Base-by-base conservation (phyloP, 2,888 invertebrate genomes). In the Taphrorychus bicolor region DNA sequence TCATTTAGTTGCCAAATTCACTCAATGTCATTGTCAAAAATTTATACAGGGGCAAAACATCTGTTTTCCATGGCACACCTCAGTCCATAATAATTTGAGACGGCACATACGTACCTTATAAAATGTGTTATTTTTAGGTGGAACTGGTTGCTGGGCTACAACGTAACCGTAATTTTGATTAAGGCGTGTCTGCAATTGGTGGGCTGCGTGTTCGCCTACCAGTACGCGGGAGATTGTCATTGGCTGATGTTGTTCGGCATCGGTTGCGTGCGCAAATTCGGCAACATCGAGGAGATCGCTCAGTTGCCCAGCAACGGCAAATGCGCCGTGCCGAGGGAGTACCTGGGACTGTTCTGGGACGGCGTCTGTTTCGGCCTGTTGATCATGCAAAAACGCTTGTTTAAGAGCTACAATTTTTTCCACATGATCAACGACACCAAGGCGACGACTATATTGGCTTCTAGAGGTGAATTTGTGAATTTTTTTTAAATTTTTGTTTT, bases 361-460 rank as follows among this genome's bases (percentile, higher is more conserved):
- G 93, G 93, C 2, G 86, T 97, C 49, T 98, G 98, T 79, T 97
- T 99, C 80, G 92, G 90, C 0, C 97, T 97, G 81, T 87, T 99
- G 5, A 86, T 99, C 60, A 85, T 98, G 67, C 98, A 98, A 82
- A 86, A 94, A 75, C 86, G 98, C 72, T 87, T 98, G 59, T 98
- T 98, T 84, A 91, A 92, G 77, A 97, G 96, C 73, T 95, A 95
- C 83, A 98, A 98, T 83, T 99, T 99, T 86, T 94, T 96, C 79
- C 94, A 98, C 81, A 93, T 98, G 71, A 92, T 98, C 32, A 92
- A 94, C 78, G 98, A 98, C 80, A 93, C 97, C 53, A 93, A 95
- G 83, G 97, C 98, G 1, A 97, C 97, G 80, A 93, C 95, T 21
- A 91, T 95, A 70, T 86, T 99, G 32, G 96, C 98, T 2, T 97